Evolutionary conservation across 2,113 vertebrate genomes (phyloP).

Genomic region (Mugil cephalus): DNA sequence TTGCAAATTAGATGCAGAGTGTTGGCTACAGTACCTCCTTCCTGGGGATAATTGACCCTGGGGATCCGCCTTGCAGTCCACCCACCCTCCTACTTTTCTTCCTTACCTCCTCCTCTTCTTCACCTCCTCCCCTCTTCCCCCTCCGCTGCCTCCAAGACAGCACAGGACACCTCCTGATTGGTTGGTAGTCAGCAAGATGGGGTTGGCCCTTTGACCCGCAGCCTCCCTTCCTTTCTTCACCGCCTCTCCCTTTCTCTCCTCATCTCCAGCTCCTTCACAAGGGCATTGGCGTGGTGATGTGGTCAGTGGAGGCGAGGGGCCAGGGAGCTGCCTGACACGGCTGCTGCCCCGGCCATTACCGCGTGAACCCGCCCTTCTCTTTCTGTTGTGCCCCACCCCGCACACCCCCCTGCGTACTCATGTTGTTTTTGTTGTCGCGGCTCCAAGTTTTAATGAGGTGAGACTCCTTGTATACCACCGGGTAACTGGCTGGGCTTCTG

Average conservation of each 20-base stretch:
- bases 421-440: constrained; percentile 76
- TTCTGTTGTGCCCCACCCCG: constrained; percentile 38
- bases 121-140: constrained; percentile 48
- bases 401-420: constrained; percentile 63
- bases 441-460: constrained; percentile 78
- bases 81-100: constrained; percentile 63
- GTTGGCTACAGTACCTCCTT: constrained; percentile 80
- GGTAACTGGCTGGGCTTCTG: constrained; percentile 52
- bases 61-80: constrained; percentile 76
- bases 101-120: constrained; percentile 64
- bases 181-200: constrained; percentile 80
- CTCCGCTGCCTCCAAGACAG: constrained; percentile 72
- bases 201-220: constrained; percentile 77
- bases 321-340: constrained; percentile 11
- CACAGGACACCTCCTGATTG: constrained; percentile 76
- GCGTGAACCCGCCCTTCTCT: constrained; percentile 10
- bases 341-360: constrained; percentile 32
- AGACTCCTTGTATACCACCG: constrained; percentile 54
- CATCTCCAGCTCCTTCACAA: constrained; percentile 71
- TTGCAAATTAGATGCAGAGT: constrained; percentile 85
- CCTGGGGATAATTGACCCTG: constrained; percentile 83
- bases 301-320: constrained; percentile 30
- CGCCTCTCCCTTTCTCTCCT: constrained; percentile 34
- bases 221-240: constrained; percentile 41
- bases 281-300: constrained; percentile 64